phyloP scores from a whole-genome alignment of 2,888 invertebrate species.

The Ectobius pallidus region DNA sequence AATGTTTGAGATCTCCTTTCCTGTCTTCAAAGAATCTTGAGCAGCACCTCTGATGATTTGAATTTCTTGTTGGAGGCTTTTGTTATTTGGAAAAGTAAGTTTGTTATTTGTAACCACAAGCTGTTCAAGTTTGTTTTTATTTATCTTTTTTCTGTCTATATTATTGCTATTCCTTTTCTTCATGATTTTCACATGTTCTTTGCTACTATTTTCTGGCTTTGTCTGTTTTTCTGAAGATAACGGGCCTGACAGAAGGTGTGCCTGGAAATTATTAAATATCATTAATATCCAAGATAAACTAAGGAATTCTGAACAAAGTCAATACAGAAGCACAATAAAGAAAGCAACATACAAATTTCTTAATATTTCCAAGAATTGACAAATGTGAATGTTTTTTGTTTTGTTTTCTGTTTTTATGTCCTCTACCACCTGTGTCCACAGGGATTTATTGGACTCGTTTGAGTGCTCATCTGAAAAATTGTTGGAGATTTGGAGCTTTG shows the following conservation, averaged over 20 bases:
- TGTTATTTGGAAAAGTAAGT: neutral
- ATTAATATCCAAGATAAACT: neutral
- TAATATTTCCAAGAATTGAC: too few relatives aligned
- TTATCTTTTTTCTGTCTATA: neutral
- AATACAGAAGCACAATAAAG: neutral
- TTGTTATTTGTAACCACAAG: neutral
- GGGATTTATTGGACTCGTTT: too few relatives aligned
- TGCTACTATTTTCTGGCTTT: too few relatives aligned
- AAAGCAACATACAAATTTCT: too few relatives aligned
- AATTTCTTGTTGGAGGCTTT: neutral
- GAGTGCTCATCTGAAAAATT: too few relatives aligned
- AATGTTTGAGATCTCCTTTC: neutral
- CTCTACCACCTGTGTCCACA: too few relatives aligned
- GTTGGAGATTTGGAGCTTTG: too few relatives aligned
- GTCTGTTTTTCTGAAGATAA: neutral
- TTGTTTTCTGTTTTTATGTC: too few relatives aligned
- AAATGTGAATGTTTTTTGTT: too few relatives aligned
- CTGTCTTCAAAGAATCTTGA: neutral
- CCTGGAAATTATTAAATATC: too few relatives aligned
- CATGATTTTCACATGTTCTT: neutral
- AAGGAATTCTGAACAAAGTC: neutral
- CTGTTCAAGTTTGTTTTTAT: neutral
- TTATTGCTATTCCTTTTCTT: neutral
- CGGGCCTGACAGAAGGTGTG: neutral
- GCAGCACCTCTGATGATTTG: neutral